Conservation (phyloP, 92 coral and sea anemone species). For the Paragorgia papillata region DNA sequence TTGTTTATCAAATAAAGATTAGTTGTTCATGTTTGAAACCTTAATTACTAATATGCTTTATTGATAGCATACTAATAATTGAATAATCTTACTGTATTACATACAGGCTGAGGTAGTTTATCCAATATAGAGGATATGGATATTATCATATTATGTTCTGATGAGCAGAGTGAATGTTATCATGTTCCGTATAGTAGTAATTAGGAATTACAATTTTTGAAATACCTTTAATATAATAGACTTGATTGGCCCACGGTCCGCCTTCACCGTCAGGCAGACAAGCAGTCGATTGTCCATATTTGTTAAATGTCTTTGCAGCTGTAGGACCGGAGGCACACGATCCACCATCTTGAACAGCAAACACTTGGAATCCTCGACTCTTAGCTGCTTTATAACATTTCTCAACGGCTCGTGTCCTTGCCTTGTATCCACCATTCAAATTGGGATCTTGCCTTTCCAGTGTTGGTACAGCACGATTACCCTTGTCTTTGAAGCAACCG, state of each 20-base stretch:
- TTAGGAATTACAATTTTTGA: too few species aligned
- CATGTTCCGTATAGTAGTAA: too few species aligned
- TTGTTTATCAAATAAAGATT: too few species aligned
- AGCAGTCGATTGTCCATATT: constrained; percentile 34
- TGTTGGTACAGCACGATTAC: constrained; percentile 33
- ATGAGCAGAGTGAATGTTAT: too few species aligned
- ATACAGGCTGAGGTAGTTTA: too few species aligned
- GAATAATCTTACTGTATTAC: too few species aligned
- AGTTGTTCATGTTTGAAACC: too few species aligned
- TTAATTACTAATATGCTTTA: too few species aligned
- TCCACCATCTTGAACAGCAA: constrained; percentile 48
- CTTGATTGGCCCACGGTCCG: constrained; percentile 45
- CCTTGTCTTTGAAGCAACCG: constrained; percentile 42
- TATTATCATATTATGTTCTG: too few species aligned
- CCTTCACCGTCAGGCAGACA: constrained; percentile 45
- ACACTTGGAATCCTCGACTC: constrained; percentile 42
- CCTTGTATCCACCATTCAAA: constrained; percentile 11
- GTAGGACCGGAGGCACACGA: constrained; percentile 41
- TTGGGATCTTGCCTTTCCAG: constrained; percentile 8
- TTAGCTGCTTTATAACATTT: constrained; percentile 43
- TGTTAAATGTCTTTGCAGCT: constrained; percentile 39
- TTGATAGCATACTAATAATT: too few species aligned
- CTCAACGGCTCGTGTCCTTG: constrained; percentile 28
- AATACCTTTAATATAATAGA: constrained; percentile 40
- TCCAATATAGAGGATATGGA: too few species aligned